These are phyloP conservation scores for Melanocharis versteri DNA, from an alignment of 2,113 vertebrate species.

Conservation along the genomic window DNA sequence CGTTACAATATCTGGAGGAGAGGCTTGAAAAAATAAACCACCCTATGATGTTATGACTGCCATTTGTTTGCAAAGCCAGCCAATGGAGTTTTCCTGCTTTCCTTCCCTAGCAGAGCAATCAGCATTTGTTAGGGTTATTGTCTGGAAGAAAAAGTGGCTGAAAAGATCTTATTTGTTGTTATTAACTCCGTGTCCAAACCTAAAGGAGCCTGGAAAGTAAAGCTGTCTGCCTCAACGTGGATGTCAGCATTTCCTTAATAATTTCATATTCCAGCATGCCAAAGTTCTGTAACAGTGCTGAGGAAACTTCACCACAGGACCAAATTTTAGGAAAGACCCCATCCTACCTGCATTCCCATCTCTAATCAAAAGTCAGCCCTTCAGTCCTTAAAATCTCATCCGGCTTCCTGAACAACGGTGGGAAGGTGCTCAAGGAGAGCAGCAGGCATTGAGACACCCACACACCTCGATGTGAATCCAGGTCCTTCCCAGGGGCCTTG, in stretches of 20 bases:
- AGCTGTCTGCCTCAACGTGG: not conserved
- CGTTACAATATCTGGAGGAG: not conserved
- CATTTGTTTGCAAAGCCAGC: not conserved
- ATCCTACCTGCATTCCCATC: not conserved
- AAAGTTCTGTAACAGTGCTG: not conserved
- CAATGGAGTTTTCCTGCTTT: not conserved
- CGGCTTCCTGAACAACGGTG: not conserved
- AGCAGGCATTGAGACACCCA: not conserved
- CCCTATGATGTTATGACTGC: not conserved
- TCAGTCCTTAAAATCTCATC: not conserved
- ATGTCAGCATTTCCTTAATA: not conserved
- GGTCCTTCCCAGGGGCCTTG: not conserved
- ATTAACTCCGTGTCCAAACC: not conserved
- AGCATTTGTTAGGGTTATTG: not conserved
- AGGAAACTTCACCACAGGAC: not conserved
- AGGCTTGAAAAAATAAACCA: conserved; percentile 4
- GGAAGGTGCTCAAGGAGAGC: not conserved
- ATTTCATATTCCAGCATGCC: not conserved
- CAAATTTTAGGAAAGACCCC: not conserved
- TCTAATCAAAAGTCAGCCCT: not conserved
- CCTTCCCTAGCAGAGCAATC: not conserved
- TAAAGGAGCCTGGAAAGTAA: not conserved
- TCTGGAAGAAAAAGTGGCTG: not conserved
- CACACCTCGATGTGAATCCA: not conserved
- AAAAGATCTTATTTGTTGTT: not conserved